Conservation (phyloP, 2,113 vertebrate genomes). For the Pollimyrus isidori region DNA sequence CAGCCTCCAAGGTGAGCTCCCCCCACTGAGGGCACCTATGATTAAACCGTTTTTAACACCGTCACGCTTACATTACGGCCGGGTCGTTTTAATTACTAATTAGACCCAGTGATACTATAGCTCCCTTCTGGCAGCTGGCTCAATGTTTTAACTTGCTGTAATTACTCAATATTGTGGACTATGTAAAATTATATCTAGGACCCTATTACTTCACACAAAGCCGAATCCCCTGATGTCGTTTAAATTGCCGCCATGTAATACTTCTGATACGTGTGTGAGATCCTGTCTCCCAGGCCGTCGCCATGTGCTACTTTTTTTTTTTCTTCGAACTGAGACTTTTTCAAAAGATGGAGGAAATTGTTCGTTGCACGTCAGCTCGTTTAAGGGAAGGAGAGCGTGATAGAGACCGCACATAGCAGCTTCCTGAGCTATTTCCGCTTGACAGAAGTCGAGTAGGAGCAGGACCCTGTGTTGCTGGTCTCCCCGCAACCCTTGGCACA, state of each 20-base stretch:
- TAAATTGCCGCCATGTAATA: neutral
- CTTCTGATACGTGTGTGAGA: neutral
- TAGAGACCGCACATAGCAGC: neutral
- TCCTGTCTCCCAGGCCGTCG: neutral
- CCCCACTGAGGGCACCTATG: neutral
- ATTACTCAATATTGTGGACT: neutral
- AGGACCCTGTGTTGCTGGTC: neutral
- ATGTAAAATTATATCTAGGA: neutral
- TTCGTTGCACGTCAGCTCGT: neutral
- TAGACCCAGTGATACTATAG: neutral
- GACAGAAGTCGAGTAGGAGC: neutral
- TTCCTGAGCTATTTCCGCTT: neutral
- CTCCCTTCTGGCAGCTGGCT: neutral
- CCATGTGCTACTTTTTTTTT: neutral
- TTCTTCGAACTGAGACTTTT: neutral
- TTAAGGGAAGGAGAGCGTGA: neutral
- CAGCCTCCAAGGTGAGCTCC: constrained; percentile 62
- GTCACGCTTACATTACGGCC: neutral
- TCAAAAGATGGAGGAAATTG: neutral
- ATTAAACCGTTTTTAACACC: neutral
- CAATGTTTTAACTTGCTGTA: neutral
- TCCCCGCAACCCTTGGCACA: neutral
- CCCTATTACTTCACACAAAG: neutral
- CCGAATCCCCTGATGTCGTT: neutral
- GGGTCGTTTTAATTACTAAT: neutral